These are phyloP conservation scores for Corella eumyota DNA, from an alignment of 23 tunicate species.

Conservation along the genomic window DNA sequence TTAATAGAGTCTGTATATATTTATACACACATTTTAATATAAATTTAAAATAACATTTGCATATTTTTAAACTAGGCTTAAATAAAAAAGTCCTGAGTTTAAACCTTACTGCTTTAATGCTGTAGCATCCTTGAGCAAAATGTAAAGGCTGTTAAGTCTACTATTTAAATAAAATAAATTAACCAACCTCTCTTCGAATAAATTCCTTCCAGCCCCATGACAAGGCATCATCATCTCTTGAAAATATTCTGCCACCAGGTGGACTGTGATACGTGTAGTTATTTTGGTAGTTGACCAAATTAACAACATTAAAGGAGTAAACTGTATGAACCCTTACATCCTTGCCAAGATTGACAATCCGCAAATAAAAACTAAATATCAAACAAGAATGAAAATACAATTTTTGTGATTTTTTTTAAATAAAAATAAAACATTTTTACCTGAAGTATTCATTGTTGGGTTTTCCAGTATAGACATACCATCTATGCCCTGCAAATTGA, in stretches of 20 bases:
- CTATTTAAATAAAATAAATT: background rate
- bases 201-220: slow-evolving; percentile 99
- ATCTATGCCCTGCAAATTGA: slow-evolving; percentile 94
- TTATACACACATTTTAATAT: no score
- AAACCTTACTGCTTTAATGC: no score
- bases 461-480: slow-evolving; percentile 97
- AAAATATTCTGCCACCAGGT: slow-evolving; percentile 74
- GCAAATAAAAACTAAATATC: slow-evolving; percentile 72
- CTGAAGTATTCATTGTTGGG: slow-evolving; percentile 91
- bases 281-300: slow-evolving; percentile 74
- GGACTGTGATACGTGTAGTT: slow-evolving; percentile 96
- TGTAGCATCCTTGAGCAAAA: no score
- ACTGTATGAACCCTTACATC: slow-evolving; percentile 82
- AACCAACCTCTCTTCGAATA: slow-evolving; percentile 71
- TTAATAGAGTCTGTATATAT: slow-evolving; percentile 78
- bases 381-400: background rate
- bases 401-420: background rate
- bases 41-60: no score
- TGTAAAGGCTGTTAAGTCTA: no score
- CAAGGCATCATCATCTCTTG: slow-evolving; percentile 81
- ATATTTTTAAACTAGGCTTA: no score
- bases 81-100: no score
- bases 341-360: slow-evolving; percentile 90
- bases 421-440: slow-evolving; percentile 13
- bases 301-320: slow-evolving; percentile 87